Evolutionary conservation across 2,888 invertebrate species (phyloP), one percentile per base, ranked within the genome.

Genomic region (Sesia apiformis): DNA sequence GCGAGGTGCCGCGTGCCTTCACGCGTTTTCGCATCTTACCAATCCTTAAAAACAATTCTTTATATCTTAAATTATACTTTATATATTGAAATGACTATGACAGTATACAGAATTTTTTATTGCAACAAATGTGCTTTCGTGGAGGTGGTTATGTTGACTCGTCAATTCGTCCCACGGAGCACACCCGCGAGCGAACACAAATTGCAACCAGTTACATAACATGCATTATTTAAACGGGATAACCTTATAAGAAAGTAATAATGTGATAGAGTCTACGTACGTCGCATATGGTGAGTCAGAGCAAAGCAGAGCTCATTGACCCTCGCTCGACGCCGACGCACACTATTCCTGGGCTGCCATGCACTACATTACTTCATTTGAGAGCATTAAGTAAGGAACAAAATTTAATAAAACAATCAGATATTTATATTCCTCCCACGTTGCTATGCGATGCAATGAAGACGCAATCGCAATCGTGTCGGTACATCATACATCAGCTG

Each of bases 211-310:
- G 83, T 85, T 86, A 83, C 84, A 83, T 88, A 86, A 86, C 84
- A 82, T 84, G 81, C 85, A 85, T 86, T 87, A 84, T 87, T 86
- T 81, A 86, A 87, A 76, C 78, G 76, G 78, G 81, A 23, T 2
- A 81, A 79, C 85, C 85, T 84, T 86, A 83, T 85, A 86, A 76
- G 86, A 88, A 87, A 87, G 84, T 83, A 84, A 84, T 85, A 86
- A 82, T 79, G 81, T 85, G 79, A 84, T 85, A 83, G 82, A 79
- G 74, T 75, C 75, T 79, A 76, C 79, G 75, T 76, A 74, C 78
- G 81, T 83, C 80, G 80, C 80, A 72, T 72, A 69, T 73, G 72
- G 76, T 85, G 87, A 87, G 64, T 87, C 87, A 86, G 71, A 67
- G 64, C 62, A 60, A 75, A 73, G 84, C 62, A 60, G 75, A 73